These are phyloP conservation scores for Cynopterus sphinx DNA, from an alignment of 2,797 vertebrate genomes.

Conservation along the genomic window DNA sequence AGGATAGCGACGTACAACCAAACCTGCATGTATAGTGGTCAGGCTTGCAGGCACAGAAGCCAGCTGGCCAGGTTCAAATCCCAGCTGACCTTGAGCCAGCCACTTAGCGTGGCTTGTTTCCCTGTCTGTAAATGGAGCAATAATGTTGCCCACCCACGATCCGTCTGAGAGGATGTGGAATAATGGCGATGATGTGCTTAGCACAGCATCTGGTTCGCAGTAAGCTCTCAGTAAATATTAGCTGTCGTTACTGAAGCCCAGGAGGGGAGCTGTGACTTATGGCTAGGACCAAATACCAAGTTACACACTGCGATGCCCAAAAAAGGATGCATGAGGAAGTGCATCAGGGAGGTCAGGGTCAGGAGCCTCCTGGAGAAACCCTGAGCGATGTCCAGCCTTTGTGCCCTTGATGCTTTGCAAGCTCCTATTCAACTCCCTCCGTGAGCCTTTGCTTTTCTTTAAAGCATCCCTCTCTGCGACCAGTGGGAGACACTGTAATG, in stretches of 20 bases:
- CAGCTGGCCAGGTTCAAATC: background rate
- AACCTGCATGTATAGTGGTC: background rate
- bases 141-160: background rate
- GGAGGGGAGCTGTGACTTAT: background rate
- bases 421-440: background rate
- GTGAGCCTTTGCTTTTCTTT: background rate
- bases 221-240: background rate
- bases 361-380: background rate
- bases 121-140: background rate
- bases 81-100: background rate
- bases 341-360: background rate
- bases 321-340: background rate
- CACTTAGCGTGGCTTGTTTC: background rate
- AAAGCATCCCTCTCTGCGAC: background rate
- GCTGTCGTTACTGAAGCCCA: background rate
- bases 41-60: background rate
- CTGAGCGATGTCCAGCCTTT: background rate
- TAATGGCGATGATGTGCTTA: background rate
- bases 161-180: background rate
- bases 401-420: background rate
- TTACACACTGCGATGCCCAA: background rate
- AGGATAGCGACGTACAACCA: background rate
- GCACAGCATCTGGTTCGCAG: background rate
- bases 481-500: background rate
- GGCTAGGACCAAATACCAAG: background rate